Conservation (phyloP, 2,888 invertebrate genomes). For the Ecliptopera silaceata region DNA sequence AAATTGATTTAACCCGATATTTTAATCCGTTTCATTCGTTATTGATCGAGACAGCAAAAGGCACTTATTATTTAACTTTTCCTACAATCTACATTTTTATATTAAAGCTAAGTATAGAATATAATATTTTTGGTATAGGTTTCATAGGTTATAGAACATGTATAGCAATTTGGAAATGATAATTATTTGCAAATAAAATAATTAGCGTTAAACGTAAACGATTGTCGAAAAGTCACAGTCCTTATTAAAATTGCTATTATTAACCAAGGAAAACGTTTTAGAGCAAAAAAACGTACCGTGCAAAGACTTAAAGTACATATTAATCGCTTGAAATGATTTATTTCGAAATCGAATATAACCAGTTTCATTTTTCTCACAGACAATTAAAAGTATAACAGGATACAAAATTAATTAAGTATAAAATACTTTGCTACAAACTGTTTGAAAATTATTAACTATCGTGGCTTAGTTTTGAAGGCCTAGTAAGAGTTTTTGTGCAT, state of each 20-base stretch:
- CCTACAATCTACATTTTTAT: no score
- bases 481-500: no score
- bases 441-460: constrained; percentile 26
- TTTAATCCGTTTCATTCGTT: constrained; percentile 1
- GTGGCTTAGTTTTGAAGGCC: constrained; percentile 18
- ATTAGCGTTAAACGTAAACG: not conserved
- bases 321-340: not conserved
- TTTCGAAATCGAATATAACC: not conserved
- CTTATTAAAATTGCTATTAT: constrained; percentile 1
- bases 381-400: constrained; percentile 27
- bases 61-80: not conserved
- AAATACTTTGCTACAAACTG: constrained; percentile 32
- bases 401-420: constrained; percentile 40
- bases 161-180: not conserved
- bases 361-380: not conserved
- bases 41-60: not conserved
- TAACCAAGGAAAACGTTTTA: not conserved
- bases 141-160: no score
- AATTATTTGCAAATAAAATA: not conserved
- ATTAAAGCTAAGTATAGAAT: no score
- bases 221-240: constrained; percentile 3
- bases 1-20: constrained; percentile 39
- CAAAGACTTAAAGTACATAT: not conserved
- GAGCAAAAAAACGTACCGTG: not conserved
- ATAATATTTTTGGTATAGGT: not conserved